phyloP scores from a whole-genome alignment of 2,888 invertebrate species.

The Nebria brevicollis region DNA sequence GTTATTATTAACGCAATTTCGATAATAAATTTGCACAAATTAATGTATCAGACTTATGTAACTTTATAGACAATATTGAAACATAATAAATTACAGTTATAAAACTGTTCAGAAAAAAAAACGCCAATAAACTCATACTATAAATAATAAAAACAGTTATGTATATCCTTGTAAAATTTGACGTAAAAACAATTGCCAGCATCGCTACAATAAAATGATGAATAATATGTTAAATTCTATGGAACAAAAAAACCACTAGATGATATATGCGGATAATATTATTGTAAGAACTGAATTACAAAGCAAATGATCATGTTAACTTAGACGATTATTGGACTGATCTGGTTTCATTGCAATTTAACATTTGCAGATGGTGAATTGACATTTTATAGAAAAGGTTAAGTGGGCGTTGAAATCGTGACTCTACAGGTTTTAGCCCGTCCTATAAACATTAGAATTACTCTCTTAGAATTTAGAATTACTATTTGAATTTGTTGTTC shows the following conservation, averaged over 20 bases:
- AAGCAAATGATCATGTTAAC: not conserved
- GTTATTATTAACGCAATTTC: too few species aligned
- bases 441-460: constrained; percentile 9
- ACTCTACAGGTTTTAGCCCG: constrained; percentile 18
- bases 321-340: constrained; percentile 15
- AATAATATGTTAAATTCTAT: not conserved
- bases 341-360: constrained; percentile 34
- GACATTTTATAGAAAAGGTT: constrained; percentile 38
- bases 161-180: not conserved
- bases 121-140: not conserved
- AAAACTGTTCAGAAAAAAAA: not conserved
- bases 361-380: constrained; percentile 34
- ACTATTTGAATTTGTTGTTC: not conserved
- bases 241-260: not conserved
- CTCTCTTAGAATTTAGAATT: not conserved
- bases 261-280: not conserved
- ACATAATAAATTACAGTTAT: not conserved
- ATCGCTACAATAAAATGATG: too few species aligned
- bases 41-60: not conserved
- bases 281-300: not conserved
- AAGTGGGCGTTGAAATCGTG: constrained; percentile 18
- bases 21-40: too few species aligned
- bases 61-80: not conserved
- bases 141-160: not conserved
- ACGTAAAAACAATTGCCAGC: not conserved